A percentile compares a stretch with the other conserved stretches of the same genome.
phyloP scores from a whole-genome alignment of 2,113 vertebrate genomes.

The Eulemur rufifrons region DNA sequence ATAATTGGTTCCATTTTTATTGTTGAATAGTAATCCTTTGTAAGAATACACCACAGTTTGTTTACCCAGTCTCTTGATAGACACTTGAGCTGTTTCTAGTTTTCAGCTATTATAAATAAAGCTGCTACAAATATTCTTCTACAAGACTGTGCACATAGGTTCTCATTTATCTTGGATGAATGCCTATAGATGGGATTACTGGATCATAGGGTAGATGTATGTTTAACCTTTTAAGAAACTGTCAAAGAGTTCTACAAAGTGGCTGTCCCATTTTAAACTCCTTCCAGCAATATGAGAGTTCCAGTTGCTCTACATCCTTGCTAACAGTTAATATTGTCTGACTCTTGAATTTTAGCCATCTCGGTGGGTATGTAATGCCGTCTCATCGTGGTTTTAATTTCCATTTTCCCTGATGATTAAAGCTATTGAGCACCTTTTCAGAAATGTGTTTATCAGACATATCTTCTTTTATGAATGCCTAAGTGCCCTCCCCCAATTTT shows the following conservation, averaged over 20 bases:
- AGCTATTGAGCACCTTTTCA: neutral
- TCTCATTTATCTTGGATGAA: conserved; percentile 16
- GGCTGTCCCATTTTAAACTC: neutral
- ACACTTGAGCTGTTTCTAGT: neutral
- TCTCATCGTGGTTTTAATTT: neutral
- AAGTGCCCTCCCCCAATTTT: neutral
- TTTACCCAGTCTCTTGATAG: neutral
- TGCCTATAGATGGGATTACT: neutral
- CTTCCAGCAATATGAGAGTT: neutral
- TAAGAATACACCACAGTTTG: neutral
- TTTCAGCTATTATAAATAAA: conserved; percentile 21
- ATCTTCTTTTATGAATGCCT: neutral
- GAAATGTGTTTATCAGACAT: neutral
- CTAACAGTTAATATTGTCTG: neutral
- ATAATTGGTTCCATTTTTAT: neutral
- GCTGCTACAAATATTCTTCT: neutral
- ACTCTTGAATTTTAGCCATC: neutral
- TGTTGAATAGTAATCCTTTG: neutral
- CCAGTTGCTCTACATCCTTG: neutral
- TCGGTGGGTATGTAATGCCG: neutral
- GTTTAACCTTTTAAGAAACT: conserved; percentile 9
- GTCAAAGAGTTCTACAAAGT: neutral
- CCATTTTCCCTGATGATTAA: neutral
- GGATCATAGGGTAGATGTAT: neutral
- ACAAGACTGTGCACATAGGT: neutral